Percentiles rank a stretch among this genome's conserved stretches.
Evolutionary conservation across 2,797 vertebrate species (phyloP).

Genomic region (Gephyroberyx darwinii): DNA sequence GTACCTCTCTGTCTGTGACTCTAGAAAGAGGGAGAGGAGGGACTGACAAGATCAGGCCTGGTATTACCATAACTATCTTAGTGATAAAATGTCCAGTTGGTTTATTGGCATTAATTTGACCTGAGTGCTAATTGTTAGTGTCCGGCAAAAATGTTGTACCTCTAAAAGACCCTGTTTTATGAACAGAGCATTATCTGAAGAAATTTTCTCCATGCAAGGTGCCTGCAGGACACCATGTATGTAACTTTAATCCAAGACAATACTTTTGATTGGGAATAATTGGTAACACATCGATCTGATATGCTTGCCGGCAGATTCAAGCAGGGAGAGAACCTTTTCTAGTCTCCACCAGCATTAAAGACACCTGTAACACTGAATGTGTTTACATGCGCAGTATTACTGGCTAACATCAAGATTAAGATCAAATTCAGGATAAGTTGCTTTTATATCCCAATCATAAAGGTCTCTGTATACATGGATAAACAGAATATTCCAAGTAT

Average conservation of each 20-base stretch:
- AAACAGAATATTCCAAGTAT: not conserved
- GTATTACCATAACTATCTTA: conserved; percentile 47
- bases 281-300: conserved; percentile 29
- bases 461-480: not conserved
- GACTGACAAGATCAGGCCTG: conserved; percentile 41
- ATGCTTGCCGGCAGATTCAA: conserved; percentile 21
- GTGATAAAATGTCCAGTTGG: conserved; percentile 42
- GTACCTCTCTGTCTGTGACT: conserved; percentile 67
- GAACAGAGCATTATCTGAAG: conserved; percentile 36
- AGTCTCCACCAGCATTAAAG: not conserved
- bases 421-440: not conserved
- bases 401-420: not conserved
- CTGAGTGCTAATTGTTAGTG: conserved; percentile 30
- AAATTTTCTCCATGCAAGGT: conserved; percentile 40
- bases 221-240: conserved; percentile 34
- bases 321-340: conserved; percentile 8
- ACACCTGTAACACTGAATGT: not conserved
- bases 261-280: conserved; percentile 41
- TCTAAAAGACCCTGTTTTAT: conserved; percentile 5
- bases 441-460: conserved; percentile 1
- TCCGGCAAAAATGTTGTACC: not conserved
- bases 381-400: not conserved
- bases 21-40: conserved; percentile 45
- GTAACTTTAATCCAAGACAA: conserved; percentile 28
- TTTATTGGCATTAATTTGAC: conserved; percentile 33